Conservation (phyloP, 2,113 vertebrate genomes). For the Ammospiza caudacuta region DNA sequence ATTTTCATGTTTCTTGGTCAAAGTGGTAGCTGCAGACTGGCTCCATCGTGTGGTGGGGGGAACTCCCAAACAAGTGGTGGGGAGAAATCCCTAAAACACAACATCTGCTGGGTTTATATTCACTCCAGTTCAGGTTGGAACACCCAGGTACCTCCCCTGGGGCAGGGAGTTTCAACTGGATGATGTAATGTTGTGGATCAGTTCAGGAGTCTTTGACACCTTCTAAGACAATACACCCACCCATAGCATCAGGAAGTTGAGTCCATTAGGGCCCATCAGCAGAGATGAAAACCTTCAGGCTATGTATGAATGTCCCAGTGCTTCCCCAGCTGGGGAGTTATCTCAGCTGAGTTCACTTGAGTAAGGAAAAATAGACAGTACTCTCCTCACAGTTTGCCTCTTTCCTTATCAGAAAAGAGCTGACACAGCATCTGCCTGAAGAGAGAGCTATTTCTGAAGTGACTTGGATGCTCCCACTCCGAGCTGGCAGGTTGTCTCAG, state of each 20-base stretch:
- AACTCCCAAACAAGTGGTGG: not conserved
- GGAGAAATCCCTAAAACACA: not conserved
- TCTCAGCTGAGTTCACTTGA: not conserved
- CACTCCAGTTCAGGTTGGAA: not conserved
- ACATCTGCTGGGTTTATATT: not conserved
- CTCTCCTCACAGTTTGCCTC: not conserved
- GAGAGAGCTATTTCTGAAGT: conserved; percentile 19
- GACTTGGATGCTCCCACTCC: not conserved
- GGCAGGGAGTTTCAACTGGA: not conserved
- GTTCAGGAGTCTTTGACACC: not conserved
- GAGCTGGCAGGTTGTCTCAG: not conserved
- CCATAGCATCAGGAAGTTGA: not conserved
- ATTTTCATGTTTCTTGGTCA: not conserved
- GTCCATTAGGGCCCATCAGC: not conserved
- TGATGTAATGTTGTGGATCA: not conserved
- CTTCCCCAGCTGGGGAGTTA: not conserved
- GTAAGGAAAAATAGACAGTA: not conserved
- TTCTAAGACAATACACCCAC: not conserved
- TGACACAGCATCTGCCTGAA: not conserved
- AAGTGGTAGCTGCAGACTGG: not conserved
- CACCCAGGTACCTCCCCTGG: not conserved
- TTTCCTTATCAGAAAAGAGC: not conserved
- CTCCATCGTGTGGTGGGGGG: fast-evolving
- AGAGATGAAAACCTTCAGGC: not conserved
- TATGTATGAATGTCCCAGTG: fast-evolving